Base-by-base conservation (phyloP, 35 echinoderm and acorn worm species). In the Apostichopus japonicus region DNA sequence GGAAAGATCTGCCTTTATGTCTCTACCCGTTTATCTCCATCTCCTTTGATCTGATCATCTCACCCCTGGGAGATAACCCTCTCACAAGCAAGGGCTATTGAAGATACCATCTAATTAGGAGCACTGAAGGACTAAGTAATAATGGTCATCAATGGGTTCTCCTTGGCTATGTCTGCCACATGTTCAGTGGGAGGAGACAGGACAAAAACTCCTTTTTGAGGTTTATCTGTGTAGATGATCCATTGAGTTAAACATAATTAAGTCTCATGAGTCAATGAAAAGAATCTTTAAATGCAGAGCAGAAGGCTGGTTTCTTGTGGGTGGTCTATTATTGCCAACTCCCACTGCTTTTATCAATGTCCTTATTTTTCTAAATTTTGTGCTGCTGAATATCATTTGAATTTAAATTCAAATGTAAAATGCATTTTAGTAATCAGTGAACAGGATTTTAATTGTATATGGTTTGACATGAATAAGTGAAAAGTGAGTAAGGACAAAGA, bases 71-170 rank as follows among this genome's bases (percentile, higher is more conserved):
- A 67, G 63, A 67, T 67, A 44, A 67, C 63, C 63, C 63, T 67
- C 11, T 11, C 63, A 83, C 79, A 54, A 83, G 14, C 19, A 52
- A 17, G 51, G 51, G 8, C 51, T 52, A 54, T 83, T 83, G 79
- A 83, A n/a, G 17, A n/a, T 19, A 24, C 14, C 4, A 24, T 55
- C 54, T 83, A 83, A 83, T 83, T 83, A 52, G 79, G 33, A 54
- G 33, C 10, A 44, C 54, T 54, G 51, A 83, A 83, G 79, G 79
- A 7, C 79, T 83, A 54, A 54, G 79, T 83, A 83, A 83, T 83
- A 83, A 83, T 83, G 44, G 79, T 52, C 44, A 17, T 83, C 33
- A 83, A 83, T 83, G 7, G 79, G 15, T 44, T 55, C 19, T 15
- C 19, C 63, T 67, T 11, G 63, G 19, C 63, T 67, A 11, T 67